phyloP scores from a whole-genome alignment of 1,140 invertebrate genomes.

The Cecropterus lyciades region DNA sequence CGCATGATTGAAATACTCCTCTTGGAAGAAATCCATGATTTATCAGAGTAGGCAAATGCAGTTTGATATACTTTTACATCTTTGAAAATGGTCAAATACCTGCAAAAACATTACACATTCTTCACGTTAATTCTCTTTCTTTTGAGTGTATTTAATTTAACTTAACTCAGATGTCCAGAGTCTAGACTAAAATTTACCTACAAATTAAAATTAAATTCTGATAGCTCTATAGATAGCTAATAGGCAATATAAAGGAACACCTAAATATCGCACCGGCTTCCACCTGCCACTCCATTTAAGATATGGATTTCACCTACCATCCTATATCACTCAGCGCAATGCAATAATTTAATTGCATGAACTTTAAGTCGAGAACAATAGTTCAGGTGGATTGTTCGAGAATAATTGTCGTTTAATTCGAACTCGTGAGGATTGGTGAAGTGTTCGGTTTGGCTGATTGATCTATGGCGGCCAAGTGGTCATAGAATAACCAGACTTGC shows the following conservation, averaged over 20 bases:
- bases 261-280: conserved; percentile 3
- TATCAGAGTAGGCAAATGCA: too few relatives aligned
- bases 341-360: conserved; percentile 32
- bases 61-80: too few relatives aligned
- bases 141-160: too few relatives aligned
- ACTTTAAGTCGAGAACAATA: conserved; percentile 30
- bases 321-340: conserved; percentile 11
- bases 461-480: not conserved
- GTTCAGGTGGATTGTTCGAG: conserved; percentile 27
- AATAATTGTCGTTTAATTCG: conserved; percentile 35
- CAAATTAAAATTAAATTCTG: too few relatives aligned
- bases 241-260: not conserved
- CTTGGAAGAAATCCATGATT: too few relatives aligned
- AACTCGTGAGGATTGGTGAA: conserved; percentile 22
- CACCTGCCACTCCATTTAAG: conserved; percentile 8
- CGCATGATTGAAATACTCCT: too few relatives aligned
- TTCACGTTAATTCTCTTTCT: too few relatives aligned
- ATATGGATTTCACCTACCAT: conserved; percentile 4
- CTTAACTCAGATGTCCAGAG: too few relatives aligned
- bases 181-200: too few relatives aligned
- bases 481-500: not conserved
- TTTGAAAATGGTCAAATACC: too few relatives aligned
- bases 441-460: conserved; percentile 16
- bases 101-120: too few relatives aligned
- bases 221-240: too few relatives aligned